Conservation (phyloP, 2,113 vertebrate genomes). For the Rafetus swinhoei region DNA sequence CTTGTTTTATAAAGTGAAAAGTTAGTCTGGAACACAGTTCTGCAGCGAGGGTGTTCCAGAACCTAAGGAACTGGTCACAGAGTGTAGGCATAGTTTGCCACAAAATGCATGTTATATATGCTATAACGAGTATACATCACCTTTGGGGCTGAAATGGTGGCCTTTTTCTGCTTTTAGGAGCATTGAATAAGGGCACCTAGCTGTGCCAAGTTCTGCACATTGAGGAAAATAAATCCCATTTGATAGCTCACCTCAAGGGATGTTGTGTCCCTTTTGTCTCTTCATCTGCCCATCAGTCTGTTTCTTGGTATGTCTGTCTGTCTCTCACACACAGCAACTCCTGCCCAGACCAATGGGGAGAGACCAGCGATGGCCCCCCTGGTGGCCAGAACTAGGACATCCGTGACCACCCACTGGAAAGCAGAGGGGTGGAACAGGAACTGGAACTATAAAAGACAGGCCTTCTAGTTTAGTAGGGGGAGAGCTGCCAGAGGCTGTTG, state of each 20-base stretch:
- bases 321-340: not conserved
- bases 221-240: not conserved
- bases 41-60: not conserved
- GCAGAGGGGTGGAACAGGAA: too few relatives aligned
- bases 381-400: too few relatives aligned
- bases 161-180: conserved; percentile 5
- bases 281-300: not conserved
- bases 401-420: too few relatives aligned
- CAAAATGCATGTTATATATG: not conserved
- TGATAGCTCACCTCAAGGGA: conserved; percentile 51
- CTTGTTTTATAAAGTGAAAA: not conserved
- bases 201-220: not conserved
- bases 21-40: not conserved
- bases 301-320: conserved; percentile 20
- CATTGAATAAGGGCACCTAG: not conserved
- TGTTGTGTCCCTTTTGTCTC: not conserved
- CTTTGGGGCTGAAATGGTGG: not conserved
- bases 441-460: too few relatives aligned
- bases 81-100: not conserved
- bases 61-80: not conserved
- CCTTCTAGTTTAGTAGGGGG: too few relatives aligned
- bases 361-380: too few relatives aligned
- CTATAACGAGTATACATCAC: not conserved
- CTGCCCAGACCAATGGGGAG: too few relatives aligned
- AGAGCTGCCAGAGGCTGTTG: too few relatives aligned